A percentile compares a stretch with the other conserved stretches of the same genome.
phyloP scores from a whole-genome alignment of 2,797 vertebrate species.

The Tamandua tetradactyla region DNA sequence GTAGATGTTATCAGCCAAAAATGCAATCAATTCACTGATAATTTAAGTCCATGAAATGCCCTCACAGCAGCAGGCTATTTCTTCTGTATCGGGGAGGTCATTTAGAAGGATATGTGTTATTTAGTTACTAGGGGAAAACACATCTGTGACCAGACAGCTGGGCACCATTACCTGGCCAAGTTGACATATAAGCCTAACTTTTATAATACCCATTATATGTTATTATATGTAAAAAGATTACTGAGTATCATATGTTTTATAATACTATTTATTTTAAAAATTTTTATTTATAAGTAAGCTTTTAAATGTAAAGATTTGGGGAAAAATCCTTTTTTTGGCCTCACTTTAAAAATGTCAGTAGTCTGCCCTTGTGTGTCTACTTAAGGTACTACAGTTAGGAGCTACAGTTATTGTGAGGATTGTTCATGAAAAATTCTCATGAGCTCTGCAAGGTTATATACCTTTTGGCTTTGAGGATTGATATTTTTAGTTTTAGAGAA shows the following conservation, averaged over 20 bases:
- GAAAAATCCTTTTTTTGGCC: background rate
- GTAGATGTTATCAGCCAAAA: too few species aligned
- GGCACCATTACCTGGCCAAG: too few species aligned
- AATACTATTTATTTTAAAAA: background rate
- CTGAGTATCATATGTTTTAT: background rate
- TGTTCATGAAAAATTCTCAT: background rate
- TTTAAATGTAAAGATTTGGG: background rate
- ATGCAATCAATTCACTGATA: too few species aligned
- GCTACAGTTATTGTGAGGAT: background rate
- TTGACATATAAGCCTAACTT: too few species aligned
- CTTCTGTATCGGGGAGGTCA: too few species aligned
- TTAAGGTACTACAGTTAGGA: background rate
- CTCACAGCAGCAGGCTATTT: too few species aligned
- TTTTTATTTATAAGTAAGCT: background rate
- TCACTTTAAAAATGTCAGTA: background rate
- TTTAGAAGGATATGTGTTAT: too few species aligned
- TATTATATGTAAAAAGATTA: background rate
- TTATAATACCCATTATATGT: background rate
- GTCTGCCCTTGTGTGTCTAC: background rate
- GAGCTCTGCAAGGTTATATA: background rate
- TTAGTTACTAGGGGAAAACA: too few species aligned
- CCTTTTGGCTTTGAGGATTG: background rate
- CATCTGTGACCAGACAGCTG: too few species aligned
- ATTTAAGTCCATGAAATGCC: too few species aligned
- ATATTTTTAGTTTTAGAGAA: slow-evolving; percentile 49